Base-by-base conservation (phyloP, 2,113 vertebrate species). In the Dipodomys ordii region DNA sequence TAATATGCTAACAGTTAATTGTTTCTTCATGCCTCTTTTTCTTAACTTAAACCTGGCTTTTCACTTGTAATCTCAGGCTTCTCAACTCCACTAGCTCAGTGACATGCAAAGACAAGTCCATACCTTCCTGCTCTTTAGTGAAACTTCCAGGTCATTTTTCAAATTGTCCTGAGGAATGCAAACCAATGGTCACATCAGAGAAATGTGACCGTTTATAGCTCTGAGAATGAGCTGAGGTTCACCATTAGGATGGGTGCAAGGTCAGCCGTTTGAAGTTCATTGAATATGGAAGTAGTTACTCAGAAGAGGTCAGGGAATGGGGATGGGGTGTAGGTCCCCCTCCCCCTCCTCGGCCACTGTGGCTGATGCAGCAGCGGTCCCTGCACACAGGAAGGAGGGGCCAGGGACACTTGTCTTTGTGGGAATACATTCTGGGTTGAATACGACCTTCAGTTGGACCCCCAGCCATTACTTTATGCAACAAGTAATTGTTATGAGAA, bases 401-500 rank as follows among this genome's bases (percentile, higher is more conserved):
- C 7, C 53, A 10, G 73, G 23, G 11, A 78, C 35, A 18, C n/a
- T 53, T 46, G n/a, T 20, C 92, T 94, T 81, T 88, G 53, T 46
- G 6, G 28, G 71, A 84, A 67, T 83, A 90, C 22, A 8, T 49
- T 68, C 8, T 60, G 65, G 22, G 16, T 92, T 90, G 15, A 32
- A 92, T 81, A 86, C 82, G 71, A 78, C 84, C 64, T 86, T 80
- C 28, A 79, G 88, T 88, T 73, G 28, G n/a, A 83, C 64, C 18
- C 7, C 15, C 67, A 69, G 74, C 71, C 87, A 71, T 83, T 91
- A 80, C 6, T 90, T 86, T 76, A 78, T 71, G 39, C 28, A 82
- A 49, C 79, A 44, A 86, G 30, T 84, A 83, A 82, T 86, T 86
- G 62, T 53, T 15, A 87, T 19, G 90, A 9, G 53, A 7, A 95